phyloP scores from a whole-genome alignment of 2,888 invertebrate species.

The Phengaris arion region DNA sequence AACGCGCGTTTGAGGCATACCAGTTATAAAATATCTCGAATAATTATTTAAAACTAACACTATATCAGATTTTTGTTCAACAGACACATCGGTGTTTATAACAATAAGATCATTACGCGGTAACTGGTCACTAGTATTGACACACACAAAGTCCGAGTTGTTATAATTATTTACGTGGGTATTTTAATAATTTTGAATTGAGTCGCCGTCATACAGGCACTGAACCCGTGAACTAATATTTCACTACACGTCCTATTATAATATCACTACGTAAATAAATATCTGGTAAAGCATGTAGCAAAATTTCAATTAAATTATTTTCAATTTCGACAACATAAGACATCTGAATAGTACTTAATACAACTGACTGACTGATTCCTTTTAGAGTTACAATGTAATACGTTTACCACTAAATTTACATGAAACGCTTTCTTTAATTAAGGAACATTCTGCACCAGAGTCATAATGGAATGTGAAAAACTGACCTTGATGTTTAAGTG shows the following conservation, averaged over 20 bases:
- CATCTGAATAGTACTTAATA: neutral
- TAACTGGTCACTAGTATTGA: neutral
- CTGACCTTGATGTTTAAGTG: too few relatives aligned
- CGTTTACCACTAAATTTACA: too few relatives aligned
- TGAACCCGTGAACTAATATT: conserved; percentile 30
- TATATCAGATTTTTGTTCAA: neutral
- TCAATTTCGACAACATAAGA: conserved; percentile 31
- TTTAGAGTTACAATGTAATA: neutral
- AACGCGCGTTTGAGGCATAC: conserved; percentile 24
- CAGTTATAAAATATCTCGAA: conserved; percentile 20
- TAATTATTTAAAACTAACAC: neutral
- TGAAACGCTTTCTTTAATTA: too few relatives aligned
- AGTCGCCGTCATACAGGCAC: conserved; percentile 25
- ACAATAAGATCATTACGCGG: neutral
- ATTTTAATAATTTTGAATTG: neutral
- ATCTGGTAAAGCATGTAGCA: conserved; percentile 34
- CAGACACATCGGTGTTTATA: neutral
- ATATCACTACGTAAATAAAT: conserved; percentile 28
- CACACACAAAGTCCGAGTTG: neutral
- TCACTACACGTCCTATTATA: conserved; percentile 33
- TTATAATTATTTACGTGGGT: neutral
- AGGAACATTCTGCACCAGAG: too few relatives aligned
- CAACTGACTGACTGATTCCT: neutral
- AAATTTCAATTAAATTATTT: conserved; percentile 29
- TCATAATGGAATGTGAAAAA: too few relatives aligned